Base-by-base conservation (phyloP, 2,113 vertebrate species). In the Ochotona curzoniae region DNA sequence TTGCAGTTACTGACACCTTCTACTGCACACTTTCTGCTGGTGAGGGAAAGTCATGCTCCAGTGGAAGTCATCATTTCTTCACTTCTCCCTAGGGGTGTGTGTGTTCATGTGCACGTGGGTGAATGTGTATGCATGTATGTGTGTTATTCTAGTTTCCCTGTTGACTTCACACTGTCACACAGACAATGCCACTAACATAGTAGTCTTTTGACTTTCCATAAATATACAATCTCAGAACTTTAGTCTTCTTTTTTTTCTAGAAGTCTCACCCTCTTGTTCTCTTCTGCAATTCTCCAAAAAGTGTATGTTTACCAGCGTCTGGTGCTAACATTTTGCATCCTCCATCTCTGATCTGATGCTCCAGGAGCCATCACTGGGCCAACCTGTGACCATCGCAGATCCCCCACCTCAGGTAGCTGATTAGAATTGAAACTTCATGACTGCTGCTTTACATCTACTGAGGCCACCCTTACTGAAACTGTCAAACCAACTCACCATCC, bases 261-360 rank as follows among this genome's bases (percentile, higher is more conserved):
- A 79, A 23, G 54, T 67, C 38, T 63, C 20, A 1, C 4, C 3
- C 8, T 17, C 17, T 90, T 10, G 23, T 5, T 47, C n/a, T 7
- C 75, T 95, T 93, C 15, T 81, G 49, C 49, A 94, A 73, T 67
- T 94, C 70, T 89, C 35, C 38, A 18, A n/a, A 21, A 5, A 76
- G 0, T 18, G 0, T 1, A 13, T 38, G 14, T 61, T 49, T 78
- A 17, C 4, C 35, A 9, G 61, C 57, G 6, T 28, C 5, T 49
- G 47, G 57, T 44, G 26, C 1, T 64, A 32, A 47, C 17, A 20
- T 32, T 82, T 70, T 28, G 47, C 71, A 71, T 10, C 35, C 8
- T 57, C 21, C 11, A 11, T 91, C 63, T 3, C 8, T 57, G 23
- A 79, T 28, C 23, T 6, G 44, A 67, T 57, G 30, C 51, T n/a